phyloP scores from a whole-genome alignment of 1,140 invertebrate species.

The Eupeodes corollae region DNA sequence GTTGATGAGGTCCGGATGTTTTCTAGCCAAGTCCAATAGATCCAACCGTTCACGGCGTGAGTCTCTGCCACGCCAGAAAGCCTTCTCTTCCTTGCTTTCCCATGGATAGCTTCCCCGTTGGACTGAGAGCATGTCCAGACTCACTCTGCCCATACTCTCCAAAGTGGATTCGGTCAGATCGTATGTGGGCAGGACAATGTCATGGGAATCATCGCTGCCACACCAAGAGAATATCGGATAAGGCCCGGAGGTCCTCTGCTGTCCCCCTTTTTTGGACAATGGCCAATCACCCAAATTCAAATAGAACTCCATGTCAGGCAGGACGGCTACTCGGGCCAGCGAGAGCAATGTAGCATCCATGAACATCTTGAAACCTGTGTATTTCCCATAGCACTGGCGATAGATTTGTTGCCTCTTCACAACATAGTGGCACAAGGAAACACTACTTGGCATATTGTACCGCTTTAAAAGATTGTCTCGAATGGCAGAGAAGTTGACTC shows the following conservation, averaged over 20 bases:
- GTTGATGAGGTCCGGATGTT: slow-evolving; percentile 75
- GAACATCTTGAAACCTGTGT: slow-evolving; percentile 95
- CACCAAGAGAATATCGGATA: slow-evolving; percentile 96
- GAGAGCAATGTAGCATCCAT: slow-evolving; percentile 80
- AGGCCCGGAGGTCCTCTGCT: slow-evolving; percentile 35
- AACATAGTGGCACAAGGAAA: slow-evolving; percentile 85
- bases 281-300: slow-evolving; percentile 96
- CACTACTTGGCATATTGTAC: slow-evolving; percentile 57
- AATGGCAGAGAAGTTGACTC: slow-evolving; percentile 60
- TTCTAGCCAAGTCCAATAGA: slow-evolving; percentile 65
- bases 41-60: slow-evolving; percentile 71
- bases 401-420: slow-evolving; percentile 78
- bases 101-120: slow-evolving; percentile 53
- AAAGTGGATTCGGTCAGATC: slow-evolving; percentile 85
- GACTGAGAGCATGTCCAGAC: slow-evolving; percentile 79
- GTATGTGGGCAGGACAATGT: slow-evolving; percentile 93
- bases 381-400: slow-evolving; percentile 81
- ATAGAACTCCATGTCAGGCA: slow-evolving; percentile 86
- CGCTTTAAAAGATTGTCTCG: slow-evolving; percentile 47
- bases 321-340: slow-evolving; percentile 62
- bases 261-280: slow-evolving; percentile 45
- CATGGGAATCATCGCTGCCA: slow-evolving; percentile 68
- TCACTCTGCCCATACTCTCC: slow-evolving; percentile 84
- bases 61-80: slow-evolving; percentile 89
- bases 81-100: slow-evolving; percentile 61